Percentiles rank a stretch among this genome's conserved stretches.
Conservation (phyloP, 2,888 invertebrate genomes). For the Allolobophora icterica region DNA sequence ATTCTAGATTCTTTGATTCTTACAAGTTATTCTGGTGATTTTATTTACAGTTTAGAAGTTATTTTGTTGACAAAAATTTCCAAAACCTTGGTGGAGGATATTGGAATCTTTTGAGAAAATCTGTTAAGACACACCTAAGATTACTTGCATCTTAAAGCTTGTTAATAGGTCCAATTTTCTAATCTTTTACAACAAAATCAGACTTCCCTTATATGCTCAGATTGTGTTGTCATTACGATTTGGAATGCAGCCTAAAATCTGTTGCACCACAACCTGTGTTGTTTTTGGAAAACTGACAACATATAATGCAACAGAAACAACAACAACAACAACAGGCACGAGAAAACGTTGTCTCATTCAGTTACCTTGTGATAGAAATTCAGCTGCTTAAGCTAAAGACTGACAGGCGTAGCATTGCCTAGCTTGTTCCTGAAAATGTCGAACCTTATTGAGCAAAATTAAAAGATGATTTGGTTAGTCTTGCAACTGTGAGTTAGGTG, state of each 20-base stretch:
- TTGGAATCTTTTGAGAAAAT: no score
- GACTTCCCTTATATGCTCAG: not conserved
- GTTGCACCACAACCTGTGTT: not conserved
- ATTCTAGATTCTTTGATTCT: not conserved
- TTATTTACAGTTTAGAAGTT: not conserved
- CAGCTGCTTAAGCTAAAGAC: not conserved
- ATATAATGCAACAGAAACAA: not conserved
- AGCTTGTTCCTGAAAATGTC: constrained; percentile 22
- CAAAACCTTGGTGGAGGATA: not conserved
- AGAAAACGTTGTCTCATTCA: not conserved
- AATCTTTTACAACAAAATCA: not conserved
- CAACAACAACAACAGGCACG: not conserved
- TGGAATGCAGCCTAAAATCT: constrained; percentile 4
- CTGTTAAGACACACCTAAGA: no score
- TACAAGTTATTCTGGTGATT: no score
- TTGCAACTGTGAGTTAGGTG: not conserved
- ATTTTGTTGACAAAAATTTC: not conserved
- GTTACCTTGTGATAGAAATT: not conserved
- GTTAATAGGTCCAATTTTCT: not conserved
- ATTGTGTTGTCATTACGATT: not conserved
- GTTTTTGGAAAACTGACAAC: not conserved
- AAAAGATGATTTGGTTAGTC: constrained; percentile 1
- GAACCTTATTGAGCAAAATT: constrained; percentile 14
- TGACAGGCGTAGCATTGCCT: not conserved
- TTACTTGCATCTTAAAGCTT: no score